Conservation (phyloP, 2,797 vertebrate species). For the Lophius americanus region DNA sequence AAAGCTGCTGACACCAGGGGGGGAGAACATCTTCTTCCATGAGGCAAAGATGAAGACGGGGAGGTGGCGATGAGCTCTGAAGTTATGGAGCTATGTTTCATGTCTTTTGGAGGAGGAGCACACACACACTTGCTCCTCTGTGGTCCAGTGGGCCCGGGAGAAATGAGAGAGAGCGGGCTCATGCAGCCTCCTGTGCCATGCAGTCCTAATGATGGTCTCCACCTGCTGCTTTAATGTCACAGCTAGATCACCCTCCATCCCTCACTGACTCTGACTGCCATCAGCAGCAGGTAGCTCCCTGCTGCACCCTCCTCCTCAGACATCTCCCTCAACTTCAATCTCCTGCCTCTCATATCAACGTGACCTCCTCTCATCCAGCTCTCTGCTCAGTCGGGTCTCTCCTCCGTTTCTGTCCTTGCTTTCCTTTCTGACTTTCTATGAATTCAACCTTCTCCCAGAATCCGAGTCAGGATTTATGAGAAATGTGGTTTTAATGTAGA, state of each 20-base stretch:
- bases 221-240: conserved; percentile 99
- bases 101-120: conserved; percentile 57
- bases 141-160: conserved; percentile 87
- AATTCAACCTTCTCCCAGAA: not conserved
- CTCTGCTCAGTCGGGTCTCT: not conserved
- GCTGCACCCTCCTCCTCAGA: conserved; percentile 56
- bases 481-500: conserved; percentile 12
- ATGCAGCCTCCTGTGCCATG: conserved; percentile 90
- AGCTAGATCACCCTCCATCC: conserved; percentile 96
- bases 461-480: not conserved
- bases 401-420: not conserved
- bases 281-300: conserved; percentile 79
- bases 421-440: not conserved
- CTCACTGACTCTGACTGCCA: conserved; percentile 86
- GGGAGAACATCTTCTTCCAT: conserved; percentile 39
- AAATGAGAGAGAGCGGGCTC: conserved; percentile 92
- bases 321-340: conserved; percentile 63
- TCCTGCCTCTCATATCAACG: conserved; percentile 45
- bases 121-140: conserved; percentile 74
- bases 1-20: conserved; percentile 35
- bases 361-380: conserved; percentile 41
- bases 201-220: conserved; percentile 96
- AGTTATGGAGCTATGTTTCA: conserved; percentile 68
- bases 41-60: conserved; percentile 51
- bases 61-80: conserved; percentile 49